These are phyloP conservation scores for Solenodon paradoxus DNA, from an alignment of 2,113 vertebrate genomes.

Conservation along the genomic window DNA sequence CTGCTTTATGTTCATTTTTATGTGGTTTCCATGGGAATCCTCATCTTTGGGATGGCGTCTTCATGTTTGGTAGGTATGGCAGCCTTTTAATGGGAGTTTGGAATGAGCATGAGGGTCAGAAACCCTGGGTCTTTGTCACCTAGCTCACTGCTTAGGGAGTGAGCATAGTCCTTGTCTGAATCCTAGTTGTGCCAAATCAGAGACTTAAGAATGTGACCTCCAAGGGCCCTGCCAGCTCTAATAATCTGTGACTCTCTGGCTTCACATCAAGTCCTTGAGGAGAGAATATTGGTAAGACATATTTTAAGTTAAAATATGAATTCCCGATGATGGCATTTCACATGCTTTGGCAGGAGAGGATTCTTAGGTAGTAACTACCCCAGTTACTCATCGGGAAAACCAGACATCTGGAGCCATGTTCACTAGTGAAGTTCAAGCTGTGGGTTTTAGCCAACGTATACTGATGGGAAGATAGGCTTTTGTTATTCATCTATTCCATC, in stretches of 20 bases:
- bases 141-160: not conserved
- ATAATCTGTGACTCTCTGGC: not conserved
- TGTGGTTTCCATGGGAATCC: conserved; percentile 11
- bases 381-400: not conserved
- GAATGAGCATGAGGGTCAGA: not conserved
- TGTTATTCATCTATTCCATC: not conserved
- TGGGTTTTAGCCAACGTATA: not conserved
- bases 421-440: fast-evolving
- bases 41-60: not conserved
- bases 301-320: not conserved
- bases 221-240: not conserved
- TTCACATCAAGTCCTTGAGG: not conserved
- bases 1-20: conserved; percentile 8
- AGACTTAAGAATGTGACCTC: not conserved
- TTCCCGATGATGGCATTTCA: not conserved
- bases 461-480: not conserved
- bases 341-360: not conserved
- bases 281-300: not conserved
- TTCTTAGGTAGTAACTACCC: no score
- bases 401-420: no score
- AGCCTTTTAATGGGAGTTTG: not conserved
- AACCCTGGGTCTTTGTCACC: not conserved
- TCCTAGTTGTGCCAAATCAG: not conserved
- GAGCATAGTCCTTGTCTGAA: no score
- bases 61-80: not conserved